Evolutionary conservation across 2,797 vertebrate genomes (phyloP), one percentile per base, ranked within the genome.

Genomic region (Chaunax sp.): DNA sequence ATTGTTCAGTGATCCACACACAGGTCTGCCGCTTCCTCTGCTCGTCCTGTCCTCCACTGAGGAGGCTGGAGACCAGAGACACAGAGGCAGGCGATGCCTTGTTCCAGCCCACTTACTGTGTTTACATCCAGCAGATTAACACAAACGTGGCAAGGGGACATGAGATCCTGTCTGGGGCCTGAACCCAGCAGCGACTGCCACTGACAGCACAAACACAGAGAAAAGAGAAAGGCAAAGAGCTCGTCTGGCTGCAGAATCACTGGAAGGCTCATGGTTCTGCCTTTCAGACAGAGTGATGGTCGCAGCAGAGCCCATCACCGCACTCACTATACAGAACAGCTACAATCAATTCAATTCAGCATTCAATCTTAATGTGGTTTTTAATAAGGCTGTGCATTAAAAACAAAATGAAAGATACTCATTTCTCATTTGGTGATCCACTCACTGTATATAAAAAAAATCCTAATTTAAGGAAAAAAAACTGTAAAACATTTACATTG

Each of bases 101-200:
- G 77, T 80, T 84, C 72, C 79, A 70, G 80, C 65, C 74, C 71
- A 67, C 82, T 78, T 62, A 58, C 66, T 14, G 35, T 89, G 88
- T 92, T 92, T 89, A 91, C 80, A 86, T 80, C 68, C 76, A 74
- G 77, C 83, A 85, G 78, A 88, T 89, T 83, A 89, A 84, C 85
- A 86, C 86, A 82, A 80, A 80, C 87, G 86, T 46, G 82, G 72
- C 69, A 72, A 58, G 38, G 60, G 80, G 71, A 61, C 65, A 84
- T 20, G 71, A 81, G 78, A 81, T 73, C 57, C 78, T 63, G 69
- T 82, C 72, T 40, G 50, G 75, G 51, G 73, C 60, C 69, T 72
- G 77, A 82, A 78, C 78, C 68, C 55, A 66, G 62, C 78, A 74
- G 72, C 54, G 52, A 77, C 67, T 63, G 69, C 38, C 71, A 81